Base-by-base conservation (phyloP, 2,113 vertebrate species). In the Ibidorhyncha struthersii region DNA sequence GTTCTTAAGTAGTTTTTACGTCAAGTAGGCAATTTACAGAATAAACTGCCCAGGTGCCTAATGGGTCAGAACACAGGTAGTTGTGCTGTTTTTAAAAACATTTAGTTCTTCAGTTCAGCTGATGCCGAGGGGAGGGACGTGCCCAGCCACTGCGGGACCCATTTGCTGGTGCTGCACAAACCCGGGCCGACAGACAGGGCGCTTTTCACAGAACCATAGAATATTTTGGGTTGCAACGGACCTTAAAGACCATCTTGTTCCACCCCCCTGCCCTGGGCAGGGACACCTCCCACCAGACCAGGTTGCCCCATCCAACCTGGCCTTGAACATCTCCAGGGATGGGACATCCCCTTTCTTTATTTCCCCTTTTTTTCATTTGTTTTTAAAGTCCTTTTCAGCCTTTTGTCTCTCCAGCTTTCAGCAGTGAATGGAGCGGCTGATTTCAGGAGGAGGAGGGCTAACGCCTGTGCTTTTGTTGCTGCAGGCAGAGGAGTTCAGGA, bases 401-500 rank as follows among this genome's bases (percentile, higher is more conserved):
- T 43, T 19, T 27, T 22, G 53, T 59, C 45, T 16, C 69, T 30
- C 12, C 52, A 63, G 82, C 93, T 85, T 47, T 36, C 27, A 14
- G 34, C 69, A 40, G 17, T 6, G 82, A 40, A 7, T 3, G 9
- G 45, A 70, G 45, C 3, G 8, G 73, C 20, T 25, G 1, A 11
- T 40, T 0, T 12, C 1, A 5, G 61, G 41, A 56, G 59, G 8
- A 5, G 69, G n/a, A 12, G 34, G 27, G 26, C 53, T 87, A 2
- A 93, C 1, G 1, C 3, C 30, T 29, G 5, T 84, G 70, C 58
- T 80, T 7, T 25, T 38, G 72, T 82, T 5, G 0, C 12, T 87
- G 5, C 97, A 99, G 99, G 99, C 99, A 1, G 99, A 99, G 97
- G 99, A 99, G 96, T 99, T 99, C 96, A 98, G 99, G 29, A 97